Conservation (phyloP, 2,888 invertebrate genomes). For the Aspidiotus rigidus region DNA sequence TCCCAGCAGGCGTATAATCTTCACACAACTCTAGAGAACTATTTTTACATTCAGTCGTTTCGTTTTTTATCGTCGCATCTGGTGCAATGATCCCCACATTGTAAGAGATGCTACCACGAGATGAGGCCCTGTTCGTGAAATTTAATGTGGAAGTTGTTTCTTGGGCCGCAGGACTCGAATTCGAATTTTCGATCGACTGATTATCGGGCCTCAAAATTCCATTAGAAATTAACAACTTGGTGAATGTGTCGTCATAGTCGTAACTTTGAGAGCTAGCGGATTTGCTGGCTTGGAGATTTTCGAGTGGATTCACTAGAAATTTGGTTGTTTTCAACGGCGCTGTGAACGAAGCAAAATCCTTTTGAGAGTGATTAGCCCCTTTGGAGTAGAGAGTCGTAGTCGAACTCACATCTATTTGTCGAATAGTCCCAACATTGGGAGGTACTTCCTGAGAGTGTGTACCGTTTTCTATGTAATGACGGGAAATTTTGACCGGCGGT, state of each 20-base stretch:
- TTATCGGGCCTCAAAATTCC: conserved; percentile 37
- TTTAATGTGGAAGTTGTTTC: too few relatives aligned
- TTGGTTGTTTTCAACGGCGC: conserved; percentile 7
- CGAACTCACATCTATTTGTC: conserved; percentile 21
- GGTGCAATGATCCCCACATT: too few relatives aligned
- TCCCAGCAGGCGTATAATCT: too few relatives aligned
- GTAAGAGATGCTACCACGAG: too few relatives aligned
- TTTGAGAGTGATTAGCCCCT: conserved; percentile 12
- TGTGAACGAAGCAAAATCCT: conserved; percentile 26
- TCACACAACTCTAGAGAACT: too few relatives aligned
- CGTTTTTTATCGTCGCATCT: too few relatives aligned
- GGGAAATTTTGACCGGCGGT: not conserved
- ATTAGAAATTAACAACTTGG: conserved; percentile 20
- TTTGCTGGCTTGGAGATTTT: conserved; percentile 44
- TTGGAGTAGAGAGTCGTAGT: conserved; percentile 21
- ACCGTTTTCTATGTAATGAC: not conserved
- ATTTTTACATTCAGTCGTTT: too few relatives aligned
- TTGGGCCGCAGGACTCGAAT: not conserved
- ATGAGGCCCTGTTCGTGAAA: too few relatives aligned
- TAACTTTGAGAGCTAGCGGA: conserved; percentile 41
- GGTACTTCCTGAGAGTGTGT: not conserved
- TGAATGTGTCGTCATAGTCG: conserved; percentile 37
- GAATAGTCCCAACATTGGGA: not conserved
- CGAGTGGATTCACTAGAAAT: not conserved
- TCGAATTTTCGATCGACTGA: conserved; percentile 32